Conservation (phyloP, 2,113 vertebrate species). For the Elephantulus edwardii region DNA sequence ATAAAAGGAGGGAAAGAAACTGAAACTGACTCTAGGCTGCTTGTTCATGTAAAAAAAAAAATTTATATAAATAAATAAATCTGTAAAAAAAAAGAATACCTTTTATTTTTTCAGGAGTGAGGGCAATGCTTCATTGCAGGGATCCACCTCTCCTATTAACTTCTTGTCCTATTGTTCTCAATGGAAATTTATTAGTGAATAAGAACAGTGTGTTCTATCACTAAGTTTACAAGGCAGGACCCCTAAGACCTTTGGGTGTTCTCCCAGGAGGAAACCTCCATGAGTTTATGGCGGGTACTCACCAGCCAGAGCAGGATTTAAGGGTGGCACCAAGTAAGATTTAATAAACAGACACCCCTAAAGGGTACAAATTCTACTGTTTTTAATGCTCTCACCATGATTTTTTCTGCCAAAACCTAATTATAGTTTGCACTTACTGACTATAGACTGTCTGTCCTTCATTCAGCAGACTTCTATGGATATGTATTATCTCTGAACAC, state of each 20-base stretch:
- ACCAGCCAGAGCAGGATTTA: no score
- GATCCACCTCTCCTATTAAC: not conserved
- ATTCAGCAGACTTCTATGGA: not conserved
- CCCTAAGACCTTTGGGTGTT: not conserved
- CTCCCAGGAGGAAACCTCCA: rapidly evolving
- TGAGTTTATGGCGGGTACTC: not conserved
- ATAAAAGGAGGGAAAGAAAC: no score
- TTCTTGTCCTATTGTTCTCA: not conserved
- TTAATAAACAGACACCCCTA: not conserved
- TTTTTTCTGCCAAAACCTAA: not conserved
- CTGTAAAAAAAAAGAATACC: no score
- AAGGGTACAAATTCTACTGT: not conserved
- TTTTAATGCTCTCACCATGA: constrained; percentile 13
- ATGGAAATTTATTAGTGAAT: not conserved
- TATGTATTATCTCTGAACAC: not conserved
- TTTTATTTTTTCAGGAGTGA: not conserved
- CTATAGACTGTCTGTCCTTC: not conserved
- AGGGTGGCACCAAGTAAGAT: not conserved
- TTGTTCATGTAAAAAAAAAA: no score
- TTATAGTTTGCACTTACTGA: not conserved
- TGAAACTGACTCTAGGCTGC: no score
- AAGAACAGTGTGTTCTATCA: not conserved
- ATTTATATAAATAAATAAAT: no score
- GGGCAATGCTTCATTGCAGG: no score
- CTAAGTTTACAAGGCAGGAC: not conserved